Evolutionary conservation across 2,113 vertebrate species (phyloP).

Genomic region (Meles meles): DNA sequence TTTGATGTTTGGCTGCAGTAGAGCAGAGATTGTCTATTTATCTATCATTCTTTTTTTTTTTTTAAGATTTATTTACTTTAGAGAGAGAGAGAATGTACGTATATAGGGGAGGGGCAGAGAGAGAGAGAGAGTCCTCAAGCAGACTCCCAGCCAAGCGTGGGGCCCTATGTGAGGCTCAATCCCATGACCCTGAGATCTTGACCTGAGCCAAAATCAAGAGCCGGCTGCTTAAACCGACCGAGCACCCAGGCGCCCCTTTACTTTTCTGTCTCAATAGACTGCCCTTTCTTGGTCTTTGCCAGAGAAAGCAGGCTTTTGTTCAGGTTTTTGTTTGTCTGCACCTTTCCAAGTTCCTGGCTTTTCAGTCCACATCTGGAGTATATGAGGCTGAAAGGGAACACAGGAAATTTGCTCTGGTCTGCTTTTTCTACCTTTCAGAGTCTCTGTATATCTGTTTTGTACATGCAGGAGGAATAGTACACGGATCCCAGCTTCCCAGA

Average conservation of each 20-base stretch:
- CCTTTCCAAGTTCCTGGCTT: not conserved
- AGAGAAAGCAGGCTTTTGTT: not conserved
- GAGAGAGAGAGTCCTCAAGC: not conserved
- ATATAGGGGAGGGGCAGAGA: not conserved
- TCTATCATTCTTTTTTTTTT: no score
- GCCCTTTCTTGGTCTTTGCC: not conserved
- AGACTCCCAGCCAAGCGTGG: not conserved
- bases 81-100: not conserved
- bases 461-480: accelerated
- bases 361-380: not conserved
- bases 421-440: not conserved
- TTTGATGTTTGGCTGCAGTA: not conserved
- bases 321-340: not conserved
- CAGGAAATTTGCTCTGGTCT: not conserved
- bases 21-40: not conserved
- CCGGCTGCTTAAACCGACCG: not conserved
- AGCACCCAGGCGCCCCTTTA: no score
- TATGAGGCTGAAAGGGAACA: not conserved
- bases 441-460: not conserved
- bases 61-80: not conserved
- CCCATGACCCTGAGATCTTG: not conserved
- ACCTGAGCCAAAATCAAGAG: not conserved
- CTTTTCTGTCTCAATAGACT: not conserved
- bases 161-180: not conserved
- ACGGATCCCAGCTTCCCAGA: not conserved